Percentiles rank a stretch among this genome's conserved stretches.
Conservation (phyloP, 2,113 vertebrate genomes). For the Sula dactylatra region DNA sequence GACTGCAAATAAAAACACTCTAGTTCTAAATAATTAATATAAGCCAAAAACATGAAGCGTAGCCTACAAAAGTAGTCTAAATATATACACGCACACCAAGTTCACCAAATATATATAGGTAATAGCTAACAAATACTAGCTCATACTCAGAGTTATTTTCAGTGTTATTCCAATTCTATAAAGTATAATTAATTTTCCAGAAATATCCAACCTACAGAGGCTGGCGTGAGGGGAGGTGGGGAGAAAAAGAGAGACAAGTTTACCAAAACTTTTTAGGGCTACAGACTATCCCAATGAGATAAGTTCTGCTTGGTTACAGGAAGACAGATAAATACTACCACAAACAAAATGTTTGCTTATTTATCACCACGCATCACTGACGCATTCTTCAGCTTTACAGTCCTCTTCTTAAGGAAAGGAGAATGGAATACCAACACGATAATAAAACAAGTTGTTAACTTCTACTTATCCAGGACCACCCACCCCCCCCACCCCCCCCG, state of each 20-base stretch:
- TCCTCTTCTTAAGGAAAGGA: neutral
- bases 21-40: conserved; percentile 10
- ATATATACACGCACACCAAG: neutral
- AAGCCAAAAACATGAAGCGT: neutral
- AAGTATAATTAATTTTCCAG: conserved; percentile 45
- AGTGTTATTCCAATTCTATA: conserved; percentile 9
- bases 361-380: neutral
- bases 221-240: neutral
- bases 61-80: conserved; percentile 17
- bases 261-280: conserved; percentile 9
- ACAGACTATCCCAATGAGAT: neutral
- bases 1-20: conserved; percentile 19
- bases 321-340: neutral
- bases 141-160: neutral
- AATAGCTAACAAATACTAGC: conserved; percentile 18
- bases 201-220: conserved; percentile 25
- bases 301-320: neutral
- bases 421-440: neutral
- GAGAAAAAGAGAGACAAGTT: neutral
- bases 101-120: neutral
- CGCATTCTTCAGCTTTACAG: neutral
- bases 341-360: neutral
- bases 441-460: neutral
- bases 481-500: neutral
- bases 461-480: neutral